Evolutionary conservation across 2,113 vertebrate species (phyloP).

Genomic region (Chlamydotis undulata): DNA sequence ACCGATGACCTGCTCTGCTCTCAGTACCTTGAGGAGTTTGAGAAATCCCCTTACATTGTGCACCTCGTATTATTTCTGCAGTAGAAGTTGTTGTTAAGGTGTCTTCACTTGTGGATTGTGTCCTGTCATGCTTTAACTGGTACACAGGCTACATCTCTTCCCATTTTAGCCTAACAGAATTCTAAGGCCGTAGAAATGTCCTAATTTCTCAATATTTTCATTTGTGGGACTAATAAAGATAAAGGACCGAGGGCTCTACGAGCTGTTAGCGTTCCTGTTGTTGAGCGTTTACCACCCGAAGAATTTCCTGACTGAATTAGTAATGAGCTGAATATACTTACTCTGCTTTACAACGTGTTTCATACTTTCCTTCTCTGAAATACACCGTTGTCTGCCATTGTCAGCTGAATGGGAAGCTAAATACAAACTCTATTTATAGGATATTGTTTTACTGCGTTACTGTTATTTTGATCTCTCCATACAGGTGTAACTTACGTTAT

Average conservation of each 20-base stretch:
- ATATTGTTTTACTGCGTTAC: background rate
- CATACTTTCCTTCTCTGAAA: background rate
- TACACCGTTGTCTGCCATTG: background rate
- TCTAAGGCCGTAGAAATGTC: background rate
- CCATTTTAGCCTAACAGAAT: background rate
- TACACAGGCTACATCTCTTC: background rate
- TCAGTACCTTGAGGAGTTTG: background rate
- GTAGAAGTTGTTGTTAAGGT: background rate
- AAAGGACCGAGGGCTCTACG: background rate
- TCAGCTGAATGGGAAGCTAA: constrained; percentile 1
- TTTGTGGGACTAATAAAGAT: background rate
- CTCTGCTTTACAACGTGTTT: background rate
- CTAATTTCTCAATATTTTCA: background rate
- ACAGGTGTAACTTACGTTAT: background rate
- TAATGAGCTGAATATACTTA: background rate
- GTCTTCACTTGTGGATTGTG: background rate
- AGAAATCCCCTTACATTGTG: background rate
- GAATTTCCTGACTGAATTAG: background rate
- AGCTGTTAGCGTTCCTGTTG: background rate
- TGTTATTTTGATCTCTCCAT: background rate
- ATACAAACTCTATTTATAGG: background rate
- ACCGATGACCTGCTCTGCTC: background rate
- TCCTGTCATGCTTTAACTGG: constrained; percentile 17
- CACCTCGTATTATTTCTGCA: background rate
- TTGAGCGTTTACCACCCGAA: background rate